These are phyloP conservation scores for Brachionus sp. DNA, from an alignment of 1,140 invertebrate species.

Conservation along the genomic window DNA sequence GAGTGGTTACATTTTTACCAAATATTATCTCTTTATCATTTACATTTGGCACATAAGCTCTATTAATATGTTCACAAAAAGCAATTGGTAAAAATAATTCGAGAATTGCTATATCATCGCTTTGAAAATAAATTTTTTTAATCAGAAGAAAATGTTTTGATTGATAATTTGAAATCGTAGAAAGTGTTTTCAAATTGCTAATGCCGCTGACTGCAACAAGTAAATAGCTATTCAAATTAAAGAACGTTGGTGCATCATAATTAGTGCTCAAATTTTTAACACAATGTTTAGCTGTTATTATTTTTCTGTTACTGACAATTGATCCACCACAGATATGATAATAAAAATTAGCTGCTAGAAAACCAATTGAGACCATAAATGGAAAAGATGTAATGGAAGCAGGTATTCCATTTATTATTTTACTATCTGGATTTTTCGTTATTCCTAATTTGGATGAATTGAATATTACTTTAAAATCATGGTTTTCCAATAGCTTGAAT, in stretches of 20 bases:
- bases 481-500: neutral
- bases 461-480: neutral
- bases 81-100: neutral
- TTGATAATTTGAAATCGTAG: neutral
- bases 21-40: neutral
- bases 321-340: neutral
- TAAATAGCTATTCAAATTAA: neutral
- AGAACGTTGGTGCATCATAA: neutral
- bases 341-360: neutral
- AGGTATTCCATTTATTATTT: neutral
- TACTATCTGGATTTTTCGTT: neutral
- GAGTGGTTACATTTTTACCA: neutral
- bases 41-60: neutral
- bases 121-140: neutral
- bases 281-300: neutral
- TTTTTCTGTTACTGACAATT: neutral
- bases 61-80: neutral
- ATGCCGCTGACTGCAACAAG: neutral
- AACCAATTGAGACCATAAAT: neutral
- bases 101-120: neutral
- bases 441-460: neutral
- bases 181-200: neutral
- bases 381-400: neutral
- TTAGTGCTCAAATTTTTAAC: neutral
- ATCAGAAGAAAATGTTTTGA: neutral